Evolutionary conservation across 2,888 invertebrate genomes (phyloP).

Genomic region (Candidula unifasciata): DNA sequence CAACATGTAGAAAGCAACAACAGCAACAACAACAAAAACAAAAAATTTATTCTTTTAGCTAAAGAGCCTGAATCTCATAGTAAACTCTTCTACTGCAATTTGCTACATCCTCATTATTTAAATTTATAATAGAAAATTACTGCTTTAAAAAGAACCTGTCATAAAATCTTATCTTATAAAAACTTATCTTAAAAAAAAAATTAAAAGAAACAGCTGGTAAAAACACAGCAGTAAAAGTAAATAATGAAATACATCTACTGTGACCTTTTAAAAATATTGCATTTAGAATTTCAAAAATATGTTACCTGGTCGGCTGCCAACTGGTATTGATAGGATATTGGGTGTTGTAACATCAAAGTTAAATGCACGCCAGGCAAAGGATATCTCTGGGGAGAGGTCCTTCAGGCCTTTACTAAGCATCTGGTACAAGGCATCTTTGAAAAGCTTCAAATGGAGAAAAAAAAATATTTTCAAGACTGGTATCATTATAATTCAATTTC

Average conservation of each 20-base stretch:
- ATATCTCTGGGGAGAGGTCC: conserved; percentile 73
- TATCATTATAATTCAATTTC: too few species aligned
- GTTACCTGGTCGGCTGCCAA: conserved; percentile 74
- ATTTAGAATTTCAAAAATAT: neutral
- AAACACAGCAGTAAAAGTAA: neutral
- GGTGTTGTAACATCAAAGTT: conserved; percentile 73
- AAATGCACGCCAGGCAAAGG: conserved; percentile 76
- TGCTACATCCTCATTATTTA: too few species aligned
- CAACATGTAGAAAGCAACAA: too few species aligned
- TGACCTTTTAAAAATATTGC: too few species aligned
- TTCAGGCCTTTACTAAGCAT: conserved; percentile 71
- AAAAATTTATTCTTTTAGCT: too few species aligned
- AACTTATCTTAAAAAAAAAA: neutral
- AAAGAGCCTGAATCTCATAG: too few species aligned
- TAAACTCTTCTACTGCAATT: too few species aligned
- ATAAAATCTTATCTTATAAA: too few species aligned
- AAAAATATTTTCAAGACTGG: neutral
- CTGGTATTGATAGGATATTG: conserved; percentile 70
- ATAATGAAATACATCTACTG: neutral
- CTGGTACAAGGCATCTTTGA: conserved; percentile 74
- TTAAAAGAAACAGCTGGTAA: neutral
- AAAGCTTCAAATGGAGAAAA: conserved; percentile 65
- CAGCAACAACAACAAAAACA: too few species aligned
- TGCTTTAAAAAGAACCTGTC: too few species aligned
- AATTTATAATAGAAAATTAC: too few species aligned